Evolutionary conservation across 2,797 vertebrate genomes (phyloP).

Genomic region (Glossophaga mutica): DNA sequence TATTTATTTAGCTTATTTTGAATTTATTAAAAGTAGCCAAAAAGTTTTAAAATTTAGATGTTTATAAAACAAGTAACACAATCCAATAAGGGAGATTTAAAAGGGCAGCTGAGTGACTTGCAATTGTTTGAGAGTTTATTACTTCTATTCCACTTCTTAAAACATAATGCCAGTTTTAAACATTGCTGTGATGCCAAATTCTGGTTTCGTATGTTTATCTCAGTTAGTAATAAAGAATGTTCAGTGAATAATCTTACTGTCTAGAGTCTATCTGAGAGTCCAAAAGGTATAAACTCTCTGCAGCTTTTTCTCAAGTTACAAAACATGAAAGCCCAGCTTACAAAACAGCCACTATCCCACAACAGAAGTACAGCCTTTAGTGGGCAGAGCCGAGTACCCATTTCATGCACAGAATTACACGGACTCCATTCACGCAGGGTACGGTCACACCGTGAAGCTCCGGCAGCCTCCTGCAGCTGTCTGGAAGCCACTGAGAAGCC

Average conservation of each 20-base stretch:
- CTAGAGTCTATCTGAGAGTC: not conserved
- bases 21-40: not conserved
- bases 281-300: not conserved
- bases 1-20: constrained; percentile 2
- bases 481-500: constrained; percentile 4
- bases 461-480: not conserved
- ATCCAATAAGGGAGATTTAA: not conserved
- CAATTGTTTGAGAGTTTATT: not conserved
- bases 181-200: not conserved
- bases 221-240: not conserved
- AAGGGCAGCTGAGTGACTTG: not conserved
- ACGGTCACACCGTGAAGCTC: not conserved
- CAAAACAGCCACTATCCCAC: not conserved
- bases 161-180: not conserved
- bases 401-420: not conserved
- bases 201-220: not conserved
- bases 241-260: not conserved
- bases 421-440: not conserved
- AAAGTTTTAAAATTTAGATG: not conserved
- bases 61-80: constrained; percentile 33
- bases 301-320: not conserved
- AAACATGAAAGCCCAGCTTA: not conserved
- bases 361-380: not conserved
- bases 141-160: constrained; percentile 2
- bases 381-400: not conserved